These are phyloP conservation scores for Hyla sarda DNA, from an alignment of 2,113 vertebrate genomes.

Conservation along the genomic window DNA sequence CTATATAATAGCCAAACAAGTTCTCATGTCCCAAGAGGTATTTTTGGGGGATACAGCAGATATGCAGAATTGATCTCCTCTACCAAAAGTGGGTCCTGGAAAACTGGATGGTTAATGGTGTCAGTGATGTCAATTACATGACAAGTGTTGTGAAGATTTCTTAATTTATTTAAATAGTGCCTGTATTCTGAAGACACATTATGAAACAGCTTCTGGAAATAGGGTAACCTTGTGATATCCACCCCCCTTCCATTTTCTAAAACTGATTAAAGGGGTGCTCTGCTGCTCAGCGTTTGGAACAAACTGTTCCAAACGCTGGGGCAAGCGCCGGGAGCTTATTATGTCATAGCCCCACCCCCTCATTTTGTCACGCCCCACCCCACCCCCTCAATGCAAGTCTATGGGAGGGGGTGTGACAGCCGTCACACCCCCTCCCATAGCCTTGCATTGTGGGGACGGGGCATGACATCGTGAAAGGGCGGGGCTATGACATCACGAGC, in stretches of 20 bases:
- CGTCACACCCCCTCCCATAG: too few relatives aligned
- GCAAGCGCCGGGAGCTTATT: too few relatives aligned
- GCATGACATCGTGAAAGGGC: too few relatives aligned
- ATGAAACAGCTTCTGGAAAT: not conserved
- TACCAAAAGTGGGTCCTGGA: not conserved
- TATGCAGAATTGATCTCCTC: not conserved
- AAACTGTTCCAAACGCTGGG: too few relatives aligned
- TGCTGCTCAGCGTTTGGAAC: too few relatives aligned
- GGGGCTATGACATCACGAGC: too few relatives aligned
- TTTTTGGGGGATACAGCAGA: not conserved
- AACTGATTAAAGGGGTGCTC: not conserved
- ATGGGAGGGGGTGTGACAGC: too few relatives aligned
- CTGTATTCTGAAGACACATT: not conserved
- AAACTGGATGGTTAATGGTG: not conserved
- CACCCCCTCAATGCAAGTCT: too few relatives aligned
- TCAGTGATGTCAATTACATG: not conserved
- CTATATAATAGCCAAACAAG: constrained; percentile 4
- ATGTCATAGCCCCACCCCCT: too few relatives aligned
- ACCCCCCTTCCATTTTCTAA: not conserved
- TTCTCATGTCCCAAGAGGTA: not conserved
- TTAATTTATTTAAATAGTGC: not conserved
- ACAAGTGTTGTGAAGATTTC: too few relatives aligned
- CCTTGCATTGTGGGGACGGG: too few relatives aligned
- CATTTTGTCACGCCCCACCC: too few relatives aligned
- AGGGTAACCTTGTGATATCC: not conserved